Conservation (phyloP, 2,797 vertebrate genomes). For the Pygocentrus nattereri region DNA sequence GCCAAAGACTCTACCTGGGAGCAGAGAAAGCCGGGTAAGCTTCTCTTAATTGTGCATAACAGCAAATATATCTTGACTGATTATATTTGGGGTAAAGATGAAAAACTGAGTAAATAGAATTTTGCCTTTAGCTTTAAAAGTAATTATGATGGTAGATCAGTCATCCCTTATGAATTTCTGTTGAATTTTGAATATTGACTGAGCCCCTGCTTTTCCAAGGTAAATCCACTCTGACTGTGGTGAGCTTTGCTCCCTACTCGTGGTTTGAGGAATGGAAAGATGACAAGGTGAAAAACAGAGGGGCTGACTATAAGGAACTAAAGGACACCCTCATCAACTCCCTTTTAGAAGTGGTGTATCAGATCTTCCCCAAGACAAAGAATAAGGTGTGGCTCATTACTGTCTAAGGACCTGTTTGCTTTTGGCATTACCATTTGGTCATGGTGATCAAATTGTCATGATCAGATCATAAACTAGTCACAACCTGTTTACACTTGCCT, state of each 20-base stretch:
- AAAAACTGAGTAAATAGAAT: no score
- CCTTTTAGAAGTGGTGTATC: constrained; percentile 74
- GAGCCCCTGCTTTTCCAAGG: constrained; percentile 67
- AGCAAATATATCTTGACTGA: no score
- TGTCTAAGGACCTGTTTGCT: no score
- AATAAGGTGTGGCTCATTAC: constrained; percentile 80
- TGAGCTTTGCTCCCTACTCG: constrained; percentile 79
- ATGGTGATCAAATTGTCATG: no score
- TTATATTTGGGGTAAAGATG: no score
- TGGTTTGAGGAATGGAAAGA: constrained; percentile 96
- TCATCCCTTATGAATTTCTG: not conserved
- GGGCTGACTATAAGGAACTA: constrained; percentile 82
- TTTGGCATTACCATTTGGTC: no score
- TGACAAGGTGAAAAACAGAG: constrained; percentile 80
- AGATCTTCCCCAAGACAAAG: constrained; percentile 87
- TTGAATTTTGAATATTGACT: not conserved
- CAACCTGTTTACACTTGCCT: no score
- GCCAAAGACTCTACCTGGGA: constrained; percentile 91
- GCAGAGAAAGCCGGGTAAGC: constrained; percentile 84
- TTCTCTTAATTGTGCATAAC: not conserved
- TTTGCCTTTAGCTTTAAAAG: no score
- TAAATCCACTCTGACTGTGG: constrained; percentile 83
- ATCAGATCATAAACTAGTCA: no score
- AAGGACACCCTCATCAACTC: constrained; percentile 84
- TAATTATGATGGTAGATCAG: no score